Evolutionary conservation across 2,113 vertebrate species (phyloP).

Genomic region (Periophthalmus modestus): DNA sequence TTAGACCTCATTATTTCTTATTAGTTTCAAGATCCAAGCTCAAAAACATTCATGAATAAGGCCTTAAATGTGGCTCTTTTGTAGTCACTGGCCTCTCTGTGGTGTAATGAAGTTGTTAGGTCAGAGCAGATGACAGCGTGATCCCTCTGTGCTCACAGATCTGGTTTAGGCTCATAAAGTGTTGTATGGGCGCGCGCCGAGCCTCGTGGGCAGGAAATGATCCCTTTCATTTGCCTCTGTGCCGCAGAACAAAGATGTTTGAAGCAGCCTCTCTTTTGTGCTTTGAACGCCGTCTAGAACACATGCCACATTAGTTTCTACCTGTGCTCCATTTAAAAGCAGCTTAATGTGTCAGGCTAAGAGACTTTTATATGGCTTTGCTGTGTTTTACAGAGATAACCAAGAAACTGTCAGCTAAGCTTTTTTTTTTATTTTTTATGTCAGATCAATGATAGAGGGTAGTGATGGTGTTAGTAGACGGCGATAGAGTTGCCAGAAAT

Average conservation of each 20-base stretch:
- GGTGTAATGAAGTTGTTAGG: slow-evolving; percentile 25
- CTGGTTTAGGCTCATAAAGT: slow-evolving; percentile 20
- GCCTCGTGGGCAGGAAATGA: slow-evolving; percentile 29
- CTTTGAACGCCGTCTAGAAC: slow-evolving; percentile 22
- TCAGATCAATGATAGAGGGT: not conserved
- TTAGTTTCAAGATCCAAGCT: not conserved
- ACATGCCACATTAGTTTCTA: slow-evolving; percentile 7
- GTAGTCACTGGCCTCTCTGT: slow-evolving; percentile 1
- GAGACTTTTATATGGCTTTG: slow-evolving; percentile 19
- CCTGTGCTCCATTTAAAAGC: slow-evolving; percentile 9
- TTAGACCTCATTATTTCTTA: not conserved
- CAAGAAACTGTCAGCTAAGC: slow-evolving; percentile 5
- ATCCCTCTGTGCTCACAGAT: slow-evolving; percentile 21
- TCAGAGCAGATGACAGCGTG: slow-evolving; percentile 9
- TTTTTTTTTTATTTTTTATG: too few species aligned
- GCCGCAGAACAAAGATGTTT: slow-evolving; percentile 28
- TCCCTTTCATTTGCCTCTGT: slow-evolving; percentile 33
- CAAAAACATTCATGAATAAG: not conserved
- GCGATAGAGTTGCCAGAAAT: not conserved
- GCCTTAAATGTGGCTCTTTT: not conserved
- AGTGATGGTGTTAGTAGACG: not conserved
- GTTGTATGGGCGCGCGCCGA: slow-evolving; percentile 22
- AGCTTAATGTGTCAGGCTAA: slow-evolving; percentile 9
- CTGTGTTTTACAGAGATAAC: slow-evolving; percentile 15
- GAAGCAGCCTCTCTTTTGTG: slow-evolving; percentile 31